Conservation (phyloP, 2,797 vertebrate genomes). For the Semaprochilodus insignis region DNA sequence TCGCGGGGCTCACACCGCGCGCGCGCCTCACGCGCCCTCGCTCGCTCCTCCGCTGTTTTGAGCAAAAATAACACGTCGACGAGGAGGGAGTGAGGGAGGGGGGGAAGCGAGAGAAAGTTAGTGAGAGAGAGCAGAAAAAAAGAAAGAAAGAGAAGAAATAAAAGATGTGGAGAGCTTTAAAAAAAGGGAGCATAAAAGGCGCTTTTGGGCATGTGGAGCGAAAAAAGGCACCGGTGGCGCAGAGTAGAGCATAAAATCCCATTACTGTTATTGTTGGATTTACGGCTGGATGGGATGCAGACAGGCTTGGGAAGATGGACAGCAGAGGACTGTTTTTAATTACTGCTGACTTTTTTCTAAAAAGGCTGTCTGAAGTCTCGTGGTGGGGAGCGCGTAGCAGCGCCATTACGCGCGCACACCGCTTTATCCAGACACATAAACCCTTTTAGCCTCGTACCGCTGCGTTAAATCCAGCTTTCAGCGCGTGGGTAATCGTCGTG, state of each 20-base stretch:
- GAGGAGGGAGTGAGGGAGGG: slow-evolving; percentile 58
- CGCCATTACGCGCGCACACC: neutral
- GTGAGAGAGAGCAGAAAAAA: slow-evolving; percentile 31
- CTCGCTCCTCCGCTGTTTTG: slow-evolving; percentile 60
- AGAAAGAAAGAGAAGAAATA: slow-evolving; percentile 69
- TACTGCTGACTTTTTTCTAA: slow-evolving; percentile 40
- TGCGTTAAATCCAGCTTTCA: neutral
- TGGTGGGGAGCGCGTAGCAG: neutral
- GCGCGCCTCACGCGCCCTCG: slow-evolving; percentile 79
- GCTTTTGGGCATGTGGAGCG: slow-evolving; percentile 51
- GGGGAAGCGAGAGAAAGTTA: slow-evolving; percentile 68
- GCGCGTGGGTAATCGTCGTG: neutral
- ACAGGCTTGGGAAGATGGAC: slow-evolving; percentile 69
- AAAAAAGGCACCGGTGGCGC: slow-evolving; percentile 77
- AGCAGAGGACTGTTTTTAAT: slow-evolving; percentile 50
- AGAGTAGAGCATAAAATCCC: slow-evolving; percentile 81
- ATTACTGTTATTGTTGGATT: slow-evolving; percentile 78
- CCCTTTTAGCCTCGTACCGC: neutral
- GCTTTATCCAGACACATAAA: neutral
- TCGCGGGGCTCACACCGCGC: slow-evolving; percentile 66
- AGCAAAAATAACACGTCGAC: slow-evolving; percentile 75
- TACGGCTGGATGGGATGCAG: slow-evolving; percentile 72
- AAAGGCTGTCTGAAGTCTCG: neutral
- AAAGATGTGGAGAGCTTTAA: slow-evolving; percentile 57
- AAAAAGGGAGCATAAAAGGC: slow-evolving; percentile 39